Conservation (phyloP, 2,113 vertebrate species). For the Hystrix cristata region DNA sequence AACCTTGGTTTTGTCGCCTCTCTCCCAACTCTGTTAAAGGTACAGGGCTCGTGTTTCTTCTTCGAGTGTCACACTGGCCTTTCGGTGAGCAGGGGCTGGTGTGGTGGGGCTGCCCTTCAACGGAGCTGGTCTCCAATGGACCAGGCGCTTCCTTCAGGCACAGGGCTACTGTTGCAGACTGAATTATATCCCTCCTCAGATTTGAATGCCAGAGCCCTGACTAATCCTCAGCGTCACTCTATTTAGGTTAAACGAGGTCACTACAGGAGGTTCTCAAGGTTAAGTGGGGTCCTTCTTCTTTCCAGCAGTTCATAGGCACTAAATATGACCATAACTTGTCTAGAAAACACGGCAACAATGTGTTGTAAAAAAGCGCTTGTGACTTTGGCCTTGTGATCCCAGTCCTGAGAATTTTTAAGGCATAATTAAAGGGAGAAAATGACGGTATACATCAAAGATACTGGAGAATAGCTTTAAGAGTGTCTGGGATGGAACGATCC, state of each 20-base stretch:
- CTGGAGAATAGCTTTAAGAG: rapidly evolving
- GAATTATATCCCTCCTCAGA: not conserved
- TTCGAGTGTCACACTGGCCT: rapidly evolving
- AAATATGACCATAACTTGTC: rapidly evolving
- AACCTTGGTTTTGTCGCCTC: too few species aligned
- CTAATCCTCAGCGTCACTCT: not conserved
- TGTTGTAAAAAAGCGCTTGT: rapidly evolving
- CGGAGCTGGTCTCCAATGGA: not conserved
- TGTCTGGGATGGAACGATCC: rapidly evolving
- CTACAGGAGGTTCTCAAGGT: not conserved
- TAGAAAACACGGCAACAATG: not conserved
- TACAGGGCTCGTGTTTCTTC: not conserved
- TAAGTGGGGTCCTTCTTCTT: not conserved
- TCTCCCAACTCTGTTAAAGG: not conserved
- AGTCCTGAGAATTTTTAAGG: not conserved
- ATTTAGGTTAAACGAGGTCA: not conserved
- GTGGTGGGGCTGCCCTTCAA: rapidly evolving
- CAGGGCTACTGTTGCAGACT: not conserved
- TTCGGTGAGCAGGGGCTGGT: not conserved
- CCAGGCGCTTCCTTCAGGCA: not conserved
- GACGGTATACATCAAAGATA: not conserved
- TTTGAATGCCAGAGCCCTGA: not conserved
- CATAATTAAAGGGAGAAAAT: not conserved
- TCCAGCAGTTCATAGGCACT: rapidly evolving
- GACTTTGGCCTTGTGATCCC: not conserved